Base-by-base conservation (phyloP, 2,797 vertebrate genomes). In the Vespertilio murinus region DNA sequence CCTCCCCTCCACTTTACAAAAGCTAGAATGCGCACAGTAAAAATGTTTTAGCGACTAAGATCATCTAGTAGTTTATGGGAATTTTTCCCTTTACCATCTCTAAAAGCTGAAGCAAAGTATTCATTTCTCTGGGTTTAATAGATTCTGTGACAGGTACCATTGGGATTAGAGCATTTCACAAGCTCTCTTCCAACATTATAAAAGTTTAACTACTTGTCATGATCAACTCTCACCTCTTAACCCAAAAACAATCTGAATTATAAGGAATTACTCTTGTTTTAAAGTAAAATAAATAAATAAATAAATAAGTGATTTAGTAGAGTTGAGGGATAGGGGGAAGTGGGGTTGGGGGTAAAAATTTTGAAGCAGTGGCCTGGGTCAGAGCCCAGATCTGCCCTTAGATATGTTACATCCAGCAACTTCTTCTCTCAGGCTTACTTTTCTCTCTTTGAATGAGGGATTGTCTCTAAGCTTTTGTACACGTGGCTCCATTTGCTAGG, bases 101-200 rank as follows among this genome's bases (percentile, higher is more conserved):
- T 61, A 90, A 84, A 78, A 71, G 8, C 65, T 54, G 8, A 88
- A 77, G 17, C 69, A 20, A 85, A 52, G 20, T 20, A 47, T 54
- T 90, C 35, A 40, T 79, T 93, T 33, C 20, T 91, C 30, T 14
- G 25, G 3, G 16, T 61, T 83, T 92, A 23, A 78, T 0, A 73
- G 42, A 61, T 94, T 85, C 80, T 3, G 0, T 38, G 65, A 73
- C 17, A 82, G n/a, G 23, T 61, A 23, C 42, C 33, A 78, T 3
- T n/a, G 64, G 30, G 42, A 78, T 40, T 65, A 92, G 6, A 82
- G 9, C n/a, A 85, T 85, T 69, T 91, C 87, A 88, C 14, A 87
- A 90, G 28, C 23, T 88, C 20, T 88, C n/a, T 75, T 81, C 47
- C 83, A 84, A 95, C 90, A 90, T 71, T 61, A 56, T 61, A 67